phyloP scores from a whole-genome alignment of 2,113 vertebrate species.

The Cettia cetti region DNA sequence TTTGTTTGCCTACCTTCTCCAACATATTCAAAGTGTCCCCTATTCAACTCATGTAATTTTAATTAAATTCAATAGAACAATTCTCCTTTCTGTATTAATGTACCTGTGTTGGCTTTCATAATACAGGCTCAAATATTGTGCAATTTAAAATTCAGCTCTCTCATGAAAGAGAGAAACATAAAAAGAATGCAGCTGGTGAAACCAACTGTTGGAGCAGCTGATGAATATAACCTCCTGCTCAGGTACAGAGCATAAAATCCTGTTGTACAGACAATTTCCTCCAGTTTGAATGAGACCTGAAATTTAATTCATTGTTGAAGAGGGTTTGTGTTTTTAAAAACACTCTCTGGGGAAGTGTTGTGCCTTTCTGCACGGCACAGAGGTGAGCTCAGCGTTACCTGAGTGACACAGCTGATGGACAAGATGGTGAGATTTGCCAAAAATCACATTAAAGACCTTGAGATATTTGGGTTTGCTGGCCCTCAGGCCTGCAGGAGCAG shows the following conservation, averaged over 20 bases:
- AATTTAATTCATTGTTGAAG: background rate
- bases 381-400: rapidly evolving
- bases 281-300: background rate
- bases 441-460: background rate
- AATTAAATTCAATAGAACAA: background rate
- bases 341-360: rapidly evolving
- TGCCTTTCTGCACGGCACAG: background rate
- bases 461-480: background rate
- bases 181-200: background rate
- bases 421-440: background rate
- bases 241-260: background rate
- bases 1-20: background rate
- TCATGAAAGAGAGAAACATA: background rate
- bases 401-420: background rate
- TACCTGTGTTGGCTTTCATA: background rate
- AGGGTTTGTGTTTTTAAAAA: background rate
- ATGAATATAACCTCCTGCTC: background rate
- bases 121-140: background rate
- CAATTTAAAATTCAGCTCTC: background rate
- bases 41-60: background rate
- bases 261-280: background rate
- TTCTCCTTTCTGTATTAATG: background rate
- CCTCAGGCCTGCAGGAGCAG: background rate
- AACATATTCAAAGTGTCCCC: background rate
- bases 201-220: background rate